Evolutionary conservation across 2,113 vertebrate genomes (phyloP).

Genomic region (Ursus arctos): DNA sequence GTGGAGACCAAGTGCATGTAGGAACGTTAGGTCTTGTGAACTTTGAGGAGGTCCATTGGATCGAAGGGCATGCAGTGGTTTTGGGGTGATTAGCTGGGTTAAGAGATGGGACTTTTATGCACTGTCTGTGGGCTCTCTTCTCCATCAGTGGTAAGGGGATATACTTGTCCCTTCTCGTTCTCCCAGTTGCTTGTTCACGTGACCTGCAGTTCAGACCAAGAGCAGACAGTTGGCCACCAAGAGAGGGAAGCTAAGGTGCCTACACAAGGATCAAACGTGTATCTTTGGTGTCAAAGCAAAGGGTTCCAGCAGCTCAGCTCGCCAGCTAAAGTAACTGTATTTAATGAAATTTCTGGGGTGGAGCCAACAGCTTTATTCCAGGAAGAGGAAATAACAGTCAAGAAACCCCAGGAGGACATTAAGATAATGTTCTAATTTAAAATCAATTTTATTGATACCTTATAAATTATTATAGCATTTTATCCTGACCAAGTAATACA

Average conservation of each 20-base stretch:
- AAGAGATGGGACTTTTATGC: neutral
- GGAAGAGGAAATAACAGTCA: slow-evolving; percentile 76
- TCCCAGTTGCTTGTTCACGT: neutral
- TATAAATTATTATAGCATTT: slow-evolving; percentile 78
- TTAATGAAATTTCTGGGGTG: slow-evolving; percentile 75
- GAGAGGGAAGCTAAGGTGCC: neutral
- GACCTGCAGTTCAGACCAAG: neutral
- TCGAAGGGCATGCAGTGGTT: neutral
- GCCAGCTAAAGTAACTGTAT: slow-evolving; percentile 57
- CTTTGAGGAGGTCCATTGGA: neutral
- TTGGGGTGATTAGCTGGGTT: neutral
- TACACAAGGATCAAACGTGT: neutral
- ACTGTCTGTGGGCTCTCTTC: neutral
- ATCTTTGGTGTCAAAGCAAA: slow-evolving; percentile 22
- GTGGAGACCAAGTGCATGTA: neutral
- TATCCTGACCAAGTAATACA: slow-evolving; percentile 68
- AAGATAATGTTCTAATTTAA: slow-evolving; percentile 83
- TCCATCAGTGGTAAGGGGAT: neutral
- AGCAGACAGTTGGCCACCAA: neutral
- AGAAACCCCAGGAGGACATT: slow-evolving; percentile 75
- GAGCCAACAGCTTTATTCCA: slow-evolving; percentile 79
- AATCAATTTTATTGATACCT: slow-evolving; percentile 82
- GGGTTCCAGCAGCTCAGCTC: neutral
- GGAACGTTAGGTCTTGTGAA: neutral
- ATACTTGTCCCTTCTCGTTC: neutral